Base-by-base conservation (phyloP, 2,888 invertebrate species). In the Hecatera dysodea region DNA sequence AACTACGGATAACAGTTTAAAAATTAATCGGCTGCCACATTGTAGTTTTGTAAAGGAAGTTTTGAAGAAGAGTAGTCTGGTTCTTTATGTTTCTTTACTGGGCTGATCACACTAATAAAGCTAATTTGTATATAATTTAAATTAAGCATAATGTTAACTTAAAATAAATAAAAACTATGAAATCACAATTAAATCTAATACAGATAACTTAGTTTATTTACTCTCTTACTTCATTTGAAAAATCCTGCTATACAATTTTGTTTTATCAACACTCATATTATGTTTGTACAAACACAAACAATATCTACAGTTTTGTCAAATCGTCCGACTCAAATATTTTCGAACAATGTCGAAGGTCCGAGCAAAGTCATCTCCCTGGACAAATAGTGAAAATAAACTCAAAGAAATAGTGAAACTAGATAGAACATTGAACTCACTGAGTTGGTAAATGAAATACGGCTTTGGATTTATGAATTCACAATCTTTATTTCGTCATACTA, bases 351-450 rank as follows among this genome's bases (percentile, higher is more conserved):
- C 86, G 75, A 84, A 87, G 85, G 94, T 93, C 93, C 93, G 89
- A 92, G 92, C 86, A 81, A 94, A 94, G 94, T 94, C 95, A 95
- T 95, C 91, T 94, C 88, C 92, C 88, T 93, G 87, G 84, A 90
- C 93, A 95, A 95, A 95, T 94, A 95, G 88, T 81, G 86, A 87
- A 88, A 90, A 92, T 89, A 88, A 90, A 86, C 76, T 75, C 56
- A 77, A 59, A 68, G 89, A 90, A 76, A 63, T 89, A 91, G 59
- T 87, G 69, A 65, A 72, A 75, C 91, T 92, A 69, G 91, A 93
- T 86, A 79, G 72, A 81, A 67, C 85, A 72, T 67, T 19, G 12
- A 59, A 68, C 59, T 66, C 24, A 2, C 29, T 56, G 44, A 39
- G 17, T 24, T 3, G n/a, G 17, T 56, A 66, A 68, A 60, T 60